Percentiles rank a stretch among this genome's conserved stretches.
Conservation (phyloP, 2,113 vertebrate genomes). For the Himantopus leucocephalus region DNA sequence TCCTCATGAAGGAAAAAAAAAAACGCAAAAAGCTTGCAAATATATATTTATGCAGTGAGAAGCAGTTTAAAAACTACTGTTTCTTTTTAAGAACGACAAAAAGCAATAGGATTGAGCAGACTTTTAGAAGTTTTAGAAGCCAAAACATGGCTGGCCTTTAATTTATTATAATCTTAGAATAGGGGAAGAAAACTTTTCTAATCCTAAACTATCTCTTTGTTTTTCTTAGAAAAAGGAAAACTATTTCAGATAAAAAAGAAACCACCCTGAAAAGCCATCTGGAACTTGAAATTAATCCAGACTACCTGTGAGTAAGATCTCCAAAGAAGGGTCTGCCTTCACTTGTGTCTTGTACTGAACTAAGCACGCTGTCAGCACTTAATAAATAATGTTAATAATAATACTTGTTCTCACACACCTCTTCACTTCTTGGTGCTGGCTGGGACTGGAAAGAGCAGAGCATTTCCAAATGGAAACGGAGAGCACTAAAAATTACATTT, state of each 20-base stretch:
- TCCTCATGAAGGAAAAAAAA: not conserved
- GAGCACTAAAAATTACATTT: conserved; percentile 12
- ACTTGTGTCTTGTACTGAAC: not conserved
- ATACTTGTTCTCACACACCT: conserved; percentile 22
- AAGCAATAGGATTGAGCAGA: not conserved
- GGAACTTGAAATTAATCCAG: conserved; percentile 17
- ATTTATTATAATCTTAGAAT: not conserved
- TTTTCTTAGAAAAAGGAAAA: conserved; percentile 18
- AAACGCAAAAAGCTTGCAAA: not conserved
- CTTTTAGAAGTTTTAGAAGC: not conserved
- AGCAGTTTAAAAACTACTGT: not conserved
- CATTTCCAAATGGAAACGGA: conserved; percentile 42
- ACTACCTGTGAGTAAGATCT: conserved; percentile 9
- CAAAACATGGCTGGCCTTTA: not conserved
- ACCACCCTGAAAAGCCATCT: not conserved
- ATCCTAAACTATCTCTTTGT: not conserved
- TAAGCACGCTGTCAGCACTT: conserved; percentile 29
- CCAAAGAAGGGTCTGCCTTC: not conserved
- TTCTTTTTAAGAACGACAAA: not conserved
- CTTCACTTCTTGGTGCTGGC: conserved; percentile 6
- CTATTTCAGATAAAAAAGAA: conserved; percentile 5
- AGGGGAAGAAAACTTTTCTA: not conserved
- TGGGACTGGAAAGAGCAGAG: conserved; percentile 8
- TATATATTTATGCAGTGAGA: not conserved
- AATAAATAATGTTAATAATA: conserved; percentile 44